Conservation (phyloP, 2,797 vertebrate species). For the Sebastes dallii region DNA sequence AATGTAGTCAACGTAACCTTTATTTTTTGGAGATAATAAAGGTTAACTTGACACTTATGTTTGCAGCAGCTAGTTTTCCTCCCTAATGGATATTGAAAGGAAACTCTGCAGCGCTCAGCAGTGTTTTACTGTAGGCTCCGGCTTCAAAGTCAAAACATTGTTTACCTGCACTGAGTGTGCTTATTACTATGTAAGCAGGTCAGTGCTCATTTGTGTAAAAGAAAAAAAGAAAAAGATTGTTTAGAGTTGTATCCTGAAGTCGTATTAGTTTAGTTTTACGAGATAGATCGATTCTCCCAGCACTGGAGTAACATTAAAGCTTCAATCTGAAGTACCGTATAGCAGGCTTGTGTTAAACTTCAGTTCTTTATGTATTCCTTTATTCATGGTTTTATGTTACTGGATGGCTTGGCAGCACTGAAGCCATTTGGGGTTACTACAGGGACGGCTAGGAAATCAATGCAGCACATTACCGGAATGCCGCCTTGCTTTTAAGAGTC, state of each 20-base stretch:
- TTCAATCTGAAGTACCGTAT: not conserved
- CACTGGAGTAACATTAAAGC: not conserved
- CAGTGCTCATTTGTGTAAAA: slow-evolving; percentile 52
- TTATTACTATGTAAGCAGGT: slow-evolving; percentile 63
- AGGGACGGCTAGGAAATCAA: slow-evolving; percentile 58
- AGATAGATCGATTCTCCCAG: slow-evolving; percentile 7
- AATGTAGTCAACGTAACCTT: slow-evolving; percentile 29
- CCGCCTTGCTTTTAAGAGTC: slow-evolving; percentile 53
- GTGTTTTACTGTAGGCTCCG: slow-evolving; percentile 16
- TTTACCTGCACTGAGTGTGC: slow-evolving; percentile 43
- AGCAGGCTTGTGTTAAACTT: not conserved
- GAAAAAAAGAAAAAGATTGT: not conserved
- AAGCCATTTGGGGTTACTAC: slow-evolving; percentile 30
- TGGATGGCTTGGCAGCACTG: slow-evolving; percentile 43
- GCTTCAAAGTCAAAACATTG: slow-evolving; percentile 55
- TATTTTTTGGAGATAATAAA: slow-evolving; percentile 25
- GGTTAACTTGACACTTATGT: slow-evolving; percentile 25
- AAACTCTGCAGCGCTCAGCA: slow-evolving; percentile 32
- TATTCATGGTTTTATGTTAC: slow-evolving; percentile 42
- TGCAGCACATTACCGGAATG: slow-evolving; percentile 59
- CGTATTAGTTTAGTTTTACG: slow-evolving; percentile 9
- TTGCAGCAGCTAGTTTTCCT: slow-evolving; percentile 26
- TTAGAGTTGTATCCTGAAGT: slow-evolving; percentile 11
- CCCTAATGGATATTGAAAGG: slow-evolving; percentile 41
- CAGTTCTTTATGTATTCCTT: slow-evolving; percentile 28